Evolutionary conservation across 1,140 invertebrate species (phyloP), one percentile per base, ranked within the genome.

Genomic region (Drosophila suzukii): DNA sequence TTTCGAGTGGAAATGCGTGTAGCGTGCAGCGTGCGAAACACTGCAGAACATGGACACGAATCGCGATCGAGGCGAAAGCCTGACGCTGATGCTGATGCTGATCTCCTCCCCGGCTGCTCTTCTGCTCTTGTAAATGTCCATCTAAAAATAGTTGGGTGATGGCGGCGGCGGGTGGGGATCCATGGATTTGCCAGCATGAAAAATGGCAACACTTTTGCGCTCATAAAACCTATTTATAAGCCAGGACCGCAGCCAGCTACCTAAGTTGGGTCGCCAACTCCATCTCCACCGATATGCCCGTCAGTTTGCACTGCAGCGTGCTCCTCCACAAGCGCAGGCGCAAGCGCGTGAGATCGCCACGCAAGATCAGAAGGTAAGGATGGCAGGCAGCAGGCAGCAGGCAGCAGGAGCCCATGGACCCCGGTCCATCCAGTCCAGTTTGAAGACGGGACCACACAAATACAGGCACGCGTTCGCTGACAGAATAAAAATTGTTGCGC

Each of bases 381-480:
- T 50, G 27, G 49, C 49, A 63, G 67, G 39, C 60, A 36, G 51
- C 15, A 43, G 41, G 11, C 34, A 36, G 3, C 27, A 27, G 27
- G 62, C 58, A 32, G 30, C 39, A 65, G 49, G 34, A 58, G 67
- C 43, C 63, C 70, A 43, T 55, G 56, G 70, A 57, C 61, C 60
- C 27, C 20, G 44, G 59, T 27, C 59, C 54, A 57, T 27, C 59
- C 54, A 57, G 83, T 86, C 82, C 82, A 86, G 82, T 86, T 86
- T 86, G 83, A 90, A 54, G 59, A 63, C 77, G 61, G 66, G 91
- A 92, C 91, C 91, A 92, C 91, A 92, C 91, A 92, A 81, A 92
- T 83, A 92, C 90, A 92, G 91, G 91, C 91, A 92, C 91, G 91
- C 91, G 91, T 92, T 92, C 78, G 91, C 91, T 92, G 91, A 92